A percentile compares a stretch with the other conserved stretches of the same genome.
Conservation (phyloP, 1,140 invertebrate genomes). For the Magallana angulata region DNA sequence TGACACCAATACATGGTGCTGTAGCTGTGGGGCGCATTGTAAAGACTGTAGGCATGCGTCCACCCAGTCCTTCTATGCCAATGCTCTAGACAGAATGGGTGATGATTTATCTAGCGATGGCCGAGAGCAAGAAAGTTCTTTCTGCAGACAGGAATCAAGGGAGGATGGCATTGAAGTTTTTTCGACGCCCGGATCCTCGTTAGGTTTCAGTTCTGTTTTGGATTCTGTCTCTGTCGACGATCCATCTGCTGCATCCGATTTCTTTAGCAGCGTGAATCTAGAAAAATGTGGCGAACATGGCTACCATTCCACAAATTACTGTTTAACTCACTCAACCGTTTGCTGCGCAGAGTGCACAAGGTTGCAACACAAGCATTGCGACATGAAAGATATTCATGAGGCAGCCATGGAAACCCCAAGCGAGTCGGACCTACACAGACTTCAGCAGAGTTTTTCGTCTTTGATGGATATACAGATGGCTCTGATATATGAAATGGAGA, state of each 20-base stretch:
- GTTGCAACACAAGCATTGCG: background rate
- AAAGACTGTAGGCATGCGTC: background rate
- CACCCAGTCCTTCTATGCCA: too few relatives aligned
- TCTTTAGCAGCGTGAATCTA: background rate
- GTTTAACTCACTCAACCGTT: background rate
- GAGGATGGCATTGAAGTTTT: background rate
- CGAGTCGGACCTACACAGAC: background rate
- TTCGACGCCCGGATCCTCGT: background rate
- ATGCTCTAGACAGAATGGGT: background rate
- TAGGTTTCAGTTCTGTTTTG: background rate
- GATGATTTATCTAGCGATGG: too few relatives aligned
- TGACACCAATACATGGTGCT: background rate
- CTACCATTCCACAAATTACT: background rate
- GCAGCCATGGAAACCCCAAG: background rate
- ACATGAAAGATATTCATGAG: background rate
- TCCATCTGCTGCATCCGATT: background rate
- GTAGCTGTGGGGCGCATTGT: background rate
- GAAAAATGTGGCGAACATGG: background rate
- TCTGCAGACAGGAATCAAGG: too few relatives aligned
- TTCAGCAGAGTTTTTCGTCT: background rate
- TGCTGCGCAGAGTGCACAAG: background rate
- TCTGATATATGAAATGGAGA: conserved; percentile 9
- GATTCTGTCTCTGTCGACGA: background rate
- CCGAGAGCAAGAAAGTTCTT: too few relatives aligned
- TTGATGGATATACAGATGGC: background rate